These are phyloP conservation scores for Corythornis madagascariensis DNA, from an alignment of 2,113 vertebrate species.

Conservation along the genomic window DNA sequence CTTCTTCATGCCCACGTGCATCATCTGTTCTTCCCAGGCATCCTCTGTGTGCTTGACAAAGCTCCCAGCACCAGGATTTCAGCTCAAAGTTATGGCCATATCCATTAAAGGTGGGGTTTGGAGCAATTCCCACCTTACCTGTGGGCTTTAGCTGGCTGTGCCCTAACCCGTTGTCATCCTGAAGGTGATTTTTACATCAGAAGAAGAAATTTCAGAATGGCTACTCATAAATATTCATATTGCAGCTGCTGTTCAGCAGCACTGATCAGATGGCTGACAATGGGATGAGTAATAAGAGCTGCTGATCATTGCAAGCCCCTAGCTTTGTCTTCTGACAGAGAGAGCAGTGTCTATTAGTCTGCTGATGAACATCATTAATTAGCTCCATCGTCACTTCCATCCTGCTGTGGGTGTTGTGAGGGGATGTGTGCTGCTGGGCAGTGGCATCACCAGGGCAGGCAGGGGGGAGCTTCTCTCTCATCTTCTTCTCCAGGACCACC, in stretches of 20 bases:
- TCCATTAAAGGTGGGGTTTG: neutral
- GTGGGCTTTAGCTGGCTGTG: neutral
- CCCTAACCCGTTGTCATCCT: neutral
- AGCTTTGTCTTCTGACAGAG: neutral
- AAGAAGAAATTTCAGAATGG: neutral
- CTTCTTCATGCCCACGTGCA: fast-evolving
- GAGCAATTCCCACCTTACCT: neutral
- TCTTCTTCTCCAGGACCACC: neutral
- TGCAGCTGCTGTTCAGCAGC: neutral
- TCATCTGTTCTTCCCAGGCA: neutral
- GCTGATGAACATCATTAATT: neutral
- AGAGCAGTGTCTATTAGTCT: neutral
- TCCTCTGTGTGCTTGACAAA: neutral
- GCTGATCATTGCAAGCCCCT: neutral
- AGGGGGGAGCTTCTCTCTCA: neutral
- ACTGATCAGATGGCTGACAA: neutral
- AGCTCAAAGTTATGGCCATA: neutral
- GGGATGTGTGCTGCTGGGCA: neutral
- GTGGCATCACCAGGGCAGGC: neutral
- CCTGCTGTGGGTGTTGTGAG: neutral
- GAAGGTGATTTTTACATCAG: neutral
- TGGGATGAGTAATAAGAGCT: neutral
- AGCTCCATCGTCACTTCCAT: neutral
- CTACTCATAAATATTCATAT: neutral
- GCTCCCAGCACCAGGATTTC: neutral